Base-by-base conservation (phyloP, 2,797 vertebrate genomes). In the Odontamblyopus lacepedii region DNA sequence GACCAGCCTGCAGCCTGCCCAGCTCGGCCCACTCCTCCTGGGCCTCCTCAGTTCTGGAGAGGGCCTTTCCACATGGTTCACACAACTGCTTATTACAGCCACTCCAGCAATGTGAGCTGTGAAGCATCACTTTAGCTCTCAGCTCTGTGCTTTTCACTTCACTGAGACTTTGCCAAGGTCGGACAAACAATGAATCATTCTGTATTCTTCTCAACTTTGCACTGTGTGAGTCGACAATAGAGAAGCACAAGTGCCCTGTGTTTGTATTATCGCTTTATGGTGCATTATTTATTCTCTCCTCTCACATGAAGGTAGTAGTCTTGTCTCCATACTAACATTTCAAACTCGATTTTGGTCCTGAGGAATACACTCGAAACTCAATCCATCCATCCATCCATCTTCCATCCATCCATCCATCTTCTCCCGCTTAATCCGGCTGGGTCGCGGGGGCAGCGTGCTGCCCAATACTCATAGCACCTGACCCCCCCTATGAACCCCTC, bases 1-100 rank as follows among this genome's bases (percentile, higher is more conserved):
- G 41, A 44, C 41, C 4, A 15, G 12, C 13, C 44, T 48, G 44
- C 44, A 2, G 13, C 13, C 44, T 48, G 44, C 13, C 44, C 44
- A 30, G 29, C 15, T 32, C 5, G 5, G 23, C 16, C 27, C 15
- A 7, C 59, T 32, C 59, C 12, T 2, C 29, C 5, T 16, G 30
- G 44, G 29, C 59, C 59, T 19, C 26, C 59, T 61, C 59, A 61
- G 56, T 29, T 13, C 29, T 35, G 69, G 98, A 93, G 68, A 19
- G 35, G 5, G 8, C 53, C 5, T 67, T 66, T 67, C 16, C 61
- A 63, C 18, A 63, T 32, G 13, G 16, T 61, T 61, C 59, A 38
- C 32, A n/a, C 32, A 63, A 38, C 29, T 23, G 59, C 13, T 32
- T 61, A 32, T 61, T 61, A 19, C 32, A 12, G 32, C 61, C 8